Base-by-base conservation (phyloP, 2,113 vertebrate species). In the Dipodomys ordii region DNA sequence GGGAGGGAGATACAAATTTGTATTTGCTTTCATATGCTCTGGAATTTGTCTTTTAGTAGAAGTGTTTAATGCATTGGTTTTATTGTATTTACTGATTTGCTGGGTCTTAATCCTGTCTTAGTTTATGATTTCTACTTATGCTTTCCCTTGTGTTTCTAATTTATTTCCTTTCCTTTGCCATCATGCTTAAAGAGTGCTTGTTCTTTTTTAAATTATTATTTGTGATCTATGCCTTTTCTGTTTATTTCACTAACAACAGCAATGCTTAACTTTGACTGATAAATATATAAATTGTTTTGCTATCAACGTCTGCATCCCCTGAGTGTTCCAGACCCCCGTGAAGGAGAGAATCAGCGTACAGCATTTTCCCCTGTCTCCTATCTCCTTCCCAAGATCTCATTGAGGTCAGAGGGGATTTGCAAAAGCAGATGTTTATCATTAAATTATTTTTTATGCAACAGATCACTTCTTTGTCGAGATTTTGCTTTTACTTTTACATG, bases 1-100 rank as follows among this genome's bases (percentile, higher is more conserved):
- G 15, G 9, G 30, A 72, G 44, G 22, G 16, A 68, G 18, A 76
- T 6, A 77, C 5, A 16, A 27, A 16, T 77, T 65, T n/a, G 6
- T 6, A 11, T 64, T 72, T 67, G 64, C 32, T 92, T 60, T 88
- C 22, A 30, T 35, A 57, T 10, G 23, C 49, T 10, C 69, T 39
- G 57, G 84, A 88, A 84, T 35, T 69, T 57, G 19, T 46, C 87
- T 80, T 81, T 76, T 76, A 65, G 71, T 35, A 23, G 44, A 65
- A 46, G 3, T 74, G 28, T 62, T 76, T 10, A 67, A 22, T 32
- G 23, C 25, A 18, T 53, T 76, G 62, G 73, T 72, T 91, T 78
- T 64, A 35, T 73, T n/a, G 3, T 32, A 22, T 73, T 68, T 74
- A 60, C 83, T 28, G 39, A 72, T 32, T 35, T 46, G 3, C 25